A percentile compares a stretch with the other conserved stretches of the same genome.
Conservation (phyloP, 2,113 vertebrate species). For the Xiphias gladius region DNA sequence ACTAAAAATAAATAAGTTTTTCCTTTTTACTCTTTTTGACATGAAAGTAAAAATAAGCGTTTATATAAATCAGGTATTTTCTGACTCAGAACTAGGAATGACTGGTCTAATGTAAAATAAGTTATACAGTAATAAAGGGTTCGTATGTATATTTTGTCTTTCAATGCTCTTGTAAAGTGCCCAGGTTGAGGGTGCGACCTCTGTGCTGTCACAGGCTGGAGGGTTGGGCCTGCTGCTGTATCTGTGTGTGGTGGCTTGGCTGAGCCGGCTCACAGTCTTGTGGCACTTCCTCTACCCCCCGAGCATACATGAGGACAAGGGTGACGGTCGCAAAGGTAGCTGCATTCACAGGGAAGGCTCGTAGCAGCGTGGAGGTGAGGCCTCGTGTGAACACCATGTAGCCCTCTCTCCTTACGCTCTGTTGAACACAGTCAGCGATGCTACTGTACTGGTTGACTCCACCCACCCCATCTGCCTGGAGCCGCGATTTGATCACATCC, state of each 20-base stretch:
- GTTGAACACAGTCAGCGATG: constrained; percentile 90
- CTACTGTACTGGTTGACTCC: constrained; percentile 88
- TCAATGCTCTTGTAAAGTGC: constrained; percentile 62
- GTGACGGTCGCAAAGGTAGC: constrained; percentile 96
- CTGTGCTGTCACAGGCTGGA: constrained; percentile 87
- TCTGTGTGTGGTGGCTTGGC: constrained; percentile 56
- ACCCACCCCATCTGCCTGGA: constrained; percentile 93
- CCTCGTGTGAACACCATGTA: constrained; percentile 94
- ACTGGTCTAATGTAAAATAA: constrained; percentile 10
- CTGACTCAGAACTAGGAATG: constrained; percentile 53
- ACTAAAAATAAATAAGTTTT: constrained; percentile 44
- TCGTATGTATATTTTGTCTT: background rate
- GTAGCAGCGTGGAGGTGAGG: constrained; percentile 94
- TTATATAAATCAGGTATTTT: constrained; percentile 21
- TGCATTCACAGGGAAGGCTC: constrained; percentile 96
- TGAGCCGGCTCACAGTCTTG: constrained; percentile 84
- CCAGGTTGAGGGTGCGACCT: constrained; percentile 11
- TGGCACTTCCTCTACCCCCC: constrained; percentile 76
- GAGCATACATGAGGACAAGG: constrained; percentile 90
- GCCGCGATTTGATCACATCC: constrained; percentile 96
- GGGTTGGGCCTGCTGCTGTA: constrained; percentile 87
- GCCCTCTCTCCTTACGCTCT: constrained; percentile 92
- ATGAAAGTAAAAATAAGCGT: constrained; percentile 36
- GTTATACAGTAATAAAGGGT: constrained; percentile 1
- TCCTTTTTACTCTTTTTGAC: background rate